Evolutionary conservation across 1,140 invertebrate species (phyloP).

Genomic region (Nymphalis io): DNA sequence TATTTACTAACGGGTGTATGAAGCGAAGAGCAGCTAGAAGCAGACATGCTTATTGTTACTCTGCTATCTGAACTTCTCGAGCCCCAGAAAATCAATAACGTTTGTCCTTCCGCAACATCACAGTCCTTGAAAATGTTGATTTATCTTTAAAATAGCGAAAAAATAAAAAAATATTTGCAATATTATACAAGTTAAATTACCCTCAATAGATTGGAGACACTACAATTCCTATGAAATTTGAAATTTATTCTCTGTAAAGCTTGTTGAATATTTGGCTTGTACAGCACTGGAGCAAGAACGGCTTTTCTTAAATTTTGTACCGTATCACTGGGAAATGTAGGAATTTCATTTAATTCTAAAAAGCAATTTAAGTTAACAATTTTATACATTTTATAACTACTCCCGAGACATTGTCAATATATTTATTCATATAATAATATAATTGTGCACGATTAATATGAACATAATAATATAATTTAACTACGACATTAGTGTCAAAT

Average conservation of each 20-base stretch:
- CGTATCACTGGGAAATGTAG: conserved; percentile 51
- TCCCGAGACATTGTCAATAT: conserved; percentile 41
- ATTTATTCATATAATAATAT: conserved; percentile 12
- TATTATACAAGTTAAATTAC: conserved; percentile 32
- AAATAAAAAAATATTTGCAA: not conserved
- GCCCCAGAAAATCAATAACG: conserved; percentile 68
- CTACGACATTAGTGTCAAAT: conserved; percentile 8
- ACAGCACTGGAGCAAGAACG: conserved; percentile 52
- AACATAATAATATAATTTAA: conserved; percentile 18
- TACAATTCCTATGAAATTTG: conserved; percentile 64
- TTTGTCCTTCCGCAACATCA: conserved; percentile 61
- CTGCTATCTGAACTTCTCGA: conserved; percentile 58
- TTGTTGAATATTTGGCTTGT: conserved; percentile 58
- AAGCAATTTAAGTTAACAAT: conserved; percentile 59
- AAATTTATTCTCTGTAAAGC: conserved; percentile 64
- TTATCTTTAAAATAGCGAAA: not conserved
- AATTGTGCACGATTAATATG: conserved; percentile 35
- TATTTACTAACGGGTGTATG: conserved; percentile 49
- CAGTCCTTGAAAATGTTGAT: conserved; percentile 54
- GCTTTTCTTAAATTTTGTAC: conserved; percentile 61
- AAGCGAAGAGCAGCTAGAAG: conserved; percentile 63
- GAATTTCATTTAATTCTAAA: conserved; percentile 50
- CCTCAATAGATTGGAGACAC: conserved; percentile 55
- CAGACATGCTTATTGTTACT: conserved; percentile 66
- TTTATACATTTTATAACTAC: conserved; percentile 62